Evolutionary conservation across 2,113 vertebrate genomes (phyloP), one percentile per base, ranked within the genome.

Genomic region (Tachysurus vachellii): DNA sequence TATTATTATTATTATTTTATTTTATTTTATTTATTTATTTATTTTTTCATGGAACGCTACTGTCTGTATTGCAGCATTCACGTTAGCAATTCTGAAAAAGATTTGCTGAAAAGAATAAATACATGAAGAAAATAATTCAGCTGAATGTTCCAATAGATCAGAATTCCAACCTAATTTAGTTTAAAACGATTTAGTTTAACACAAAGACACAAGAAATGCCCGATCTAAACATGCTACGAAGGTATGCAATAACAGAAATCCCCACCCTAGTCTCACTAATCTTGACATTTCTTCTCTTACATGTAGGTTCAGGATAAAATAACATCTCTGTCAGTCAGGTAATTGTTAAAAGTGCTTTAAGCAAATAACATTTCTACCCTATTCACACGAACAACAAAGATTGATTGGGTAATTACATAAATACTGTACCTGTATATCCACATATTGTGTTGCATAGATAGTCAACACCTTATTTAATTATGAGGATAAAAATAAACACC

Each of bases 401-500:
- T 11, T 31, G 53, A 61, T 44, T 64, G 80, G 23, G 21, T 42
- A 79, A 64, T 62, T 75, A 68, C 64, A 28, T 56, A 73, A 84
- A 73, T 19, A 50, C 54, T 80, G 42, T 53, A 81, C 56, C 31
- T 36, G 47, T 28, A 81, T 19, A 71, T 42, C 61, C 53, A 59
- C 61, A 44, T 23, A 36, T 53, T 64, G n/a, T 7, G n/a, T 7
- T 62, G n/a, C 21, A 56, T 13, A 70, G 50, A 62, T 47, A 84
- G 47, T 7, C 47, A 56, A 71, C 26, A 21, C 85, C 9, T 80
- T 59, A 31, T 17, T 81, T 44, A 66, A 80, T 87, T 0, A 56
- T 61, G 68, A 75, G 81, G 36, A 44, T 44, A 80, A 89, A 85
- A 50, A 89, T 81, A 87, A 80, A 79, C 10, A 36, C 75, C 66